Evolutionary conservation across 2,797 vertebrate genomes (phyloP), one percentile per base, ranked within the genome.

Genomic region (Hippoglossus hippoglossus): DNA sequence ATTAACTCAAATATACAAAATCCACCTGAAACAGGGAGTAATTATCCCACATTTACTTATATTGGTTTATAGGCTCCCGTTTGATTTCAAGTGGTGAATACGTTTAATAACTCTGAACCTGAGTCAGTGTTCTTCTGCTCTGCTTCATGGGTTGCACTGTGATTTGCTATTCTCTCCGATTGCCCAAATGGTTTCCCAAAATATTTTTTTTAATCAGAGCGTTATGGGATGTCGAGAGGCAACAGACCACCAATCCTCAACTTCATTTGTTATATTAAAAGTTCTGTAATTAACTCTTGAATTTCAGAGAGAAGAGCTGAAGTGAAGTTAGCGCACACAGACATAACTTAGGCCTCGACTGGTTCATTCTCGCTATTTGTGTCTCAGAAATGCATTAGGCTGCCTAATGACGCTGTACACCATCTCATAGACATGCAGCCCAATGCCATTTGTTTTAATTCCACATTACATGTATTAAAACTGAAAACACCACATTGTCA

Each of bases 331-430:
- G 36, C 36, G 36, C 36, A 13, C 44, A 19, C 6, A 46, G 4
- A 59, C 24, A 49, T 34, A 31, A 71, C 64, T 59, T 22, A 0
- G 3, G 25, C 21, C 51, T 70, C 47, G 28, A 24, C 49, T 24
- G 47, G 21, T 67, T 74, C 49, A 49, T 65, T 78, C 25, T 44
- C 7, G 7, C 53, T 51, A 67, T 73, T 46, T 55, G 50, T 60
- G 50, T 76, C 67, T 77, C 39, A 7, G 46, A 74, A 80, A 79
- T 86, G 56, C 81, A 84, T 87, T 75, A 89, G 60, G 57, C 53
- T 79, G 74, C 64, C 46, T 84, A 89, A 92, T 86, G 71, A 83
- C 70, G 71, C 81, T 55, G 47, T 36, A 51, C 56, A 15, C 71
- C 67, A 68, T 73, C 71, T 73, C 63, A 64, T 68, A 69, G 61